These are phyloP conservation scores for Protobothrops mucrosquamatus DNA, from an alignment of 2,113 vertebrate genomes.

Conservation along the genomic window DNA sequence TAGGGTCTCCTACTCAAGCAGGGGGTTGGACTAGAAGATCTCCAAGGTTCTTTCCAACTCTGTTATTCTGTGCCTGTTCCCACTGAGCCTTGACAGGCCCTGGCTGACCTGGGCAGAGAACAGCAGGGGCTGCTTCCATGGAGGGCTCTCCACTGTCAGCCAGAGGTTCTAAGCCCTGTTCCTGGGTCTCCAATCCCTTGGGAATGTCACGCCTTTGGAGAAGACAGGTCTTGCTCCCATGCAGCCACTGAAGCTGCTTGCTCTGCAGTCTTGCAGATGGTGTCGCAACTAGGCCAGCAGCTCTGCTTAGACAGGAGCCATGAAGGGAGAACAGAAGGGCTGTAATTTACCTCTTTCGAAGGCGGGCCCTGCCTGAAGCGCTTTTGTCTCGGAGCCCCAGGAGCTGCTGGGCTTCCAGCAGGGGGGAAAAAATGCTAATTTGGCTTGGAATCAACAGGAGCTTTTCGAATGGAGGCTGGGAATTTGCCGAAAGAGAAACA, in stretches of 20 bases:
- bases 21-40: not conserved
- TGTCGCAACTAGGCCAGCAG: not conserved
- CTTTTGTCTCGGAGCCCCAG: not conserved
- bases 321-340: not conserved
- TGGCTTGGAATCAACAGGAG: slow-evolving; percentile 40
- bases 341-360: slow-evolving; percentile 34
- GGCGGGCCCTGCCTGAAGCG: slow-evolving; percentile 19
- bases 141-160: not conserved
- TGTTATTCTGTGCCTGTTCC: not conserved
- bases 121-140: not conserved
- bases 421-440: slow-evolving; percentile 35
- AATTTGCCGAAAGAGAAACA: slow-evolving; percentile 19
- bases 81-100: not conserved
- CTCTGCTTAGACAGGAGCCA: not conserved
- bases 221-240: not conserved
- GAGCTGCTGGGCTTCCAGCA: not conserved
- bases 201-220: not conserved
- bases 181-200: not conserved
- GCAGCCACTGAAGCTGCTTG: not conserved
- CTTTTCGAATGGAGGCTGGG: slow-evolving; percentile 29
- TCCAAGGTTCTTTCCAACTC: not conserved
- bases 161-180: not conserved
- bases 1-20: too few relatives aligned
- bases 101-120: not conserved
- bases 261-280: not conserved